phyloP scores from a whole-genome alignment of 2,113 vertebrate species.

The Columbina picui region DNA sequence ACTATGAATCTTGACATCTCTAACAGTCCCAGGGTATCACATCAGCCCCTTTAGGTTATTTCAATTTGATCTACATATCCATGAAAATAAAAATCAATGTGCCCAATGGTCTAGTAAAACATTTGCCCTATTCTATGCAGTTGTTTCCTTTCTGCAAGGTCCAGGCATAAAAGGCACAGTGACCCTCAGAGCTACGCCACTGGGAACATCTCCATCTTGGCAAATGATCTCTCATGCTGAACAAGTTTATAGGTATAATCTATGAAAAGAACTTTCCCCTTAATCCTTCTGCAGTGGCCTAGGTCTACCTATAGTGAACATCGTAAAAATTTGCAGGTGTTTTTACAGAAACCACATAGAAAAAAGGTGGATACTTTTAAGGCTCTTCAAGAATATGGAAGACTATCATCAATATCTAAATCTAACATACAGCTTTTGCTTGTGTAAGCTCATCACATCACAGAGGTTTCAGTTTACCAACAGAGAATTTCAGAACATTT shows the following conservation, averaged over 20 bases:
- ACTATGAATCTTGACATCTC: conserved; percentile 42
- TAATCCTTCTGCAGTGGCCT: not conserved
- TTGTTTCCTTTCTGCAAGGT: not conserved
- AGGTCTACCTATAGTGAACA: rapidly evolving
- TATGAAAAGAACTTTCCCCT: not conserved
- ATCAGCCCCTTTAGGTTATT: conserved; percentile 54
- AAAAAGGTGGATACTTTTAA: not conserved
- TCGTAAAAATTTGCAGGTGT: not conserved
- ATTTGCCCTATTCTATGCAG: not conserved
- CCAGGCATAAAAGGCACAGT: not conserved
- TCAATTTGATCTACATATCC: conserved; percentile 66
- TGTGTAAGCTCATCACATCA: not conserved
- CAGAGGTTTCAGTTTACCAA: not conserved
- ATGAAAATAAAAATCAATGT: conserved; percentile 66
- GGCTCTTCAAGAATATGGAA: not conserved
- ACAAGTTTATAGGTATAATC: not conserved
- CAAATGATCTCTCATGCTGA: not conserved
- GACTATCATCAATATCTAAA: not conserved
- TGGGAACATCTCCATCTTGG: not conserved
- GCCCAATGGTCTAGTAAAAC: conserved; percentile 67
- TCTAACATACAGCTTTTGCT: not conserved
- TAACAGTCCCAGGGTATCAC: conserved; percentile 34
- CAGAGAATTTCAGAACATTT: not conserved
- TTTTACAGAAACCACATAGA: not conserved
- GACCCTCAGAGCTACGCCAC: not conserved